Base-by-base conservation (phyloP, 2,113 vertebrate genomes). In the Syrmaticus mikado region DNA sequence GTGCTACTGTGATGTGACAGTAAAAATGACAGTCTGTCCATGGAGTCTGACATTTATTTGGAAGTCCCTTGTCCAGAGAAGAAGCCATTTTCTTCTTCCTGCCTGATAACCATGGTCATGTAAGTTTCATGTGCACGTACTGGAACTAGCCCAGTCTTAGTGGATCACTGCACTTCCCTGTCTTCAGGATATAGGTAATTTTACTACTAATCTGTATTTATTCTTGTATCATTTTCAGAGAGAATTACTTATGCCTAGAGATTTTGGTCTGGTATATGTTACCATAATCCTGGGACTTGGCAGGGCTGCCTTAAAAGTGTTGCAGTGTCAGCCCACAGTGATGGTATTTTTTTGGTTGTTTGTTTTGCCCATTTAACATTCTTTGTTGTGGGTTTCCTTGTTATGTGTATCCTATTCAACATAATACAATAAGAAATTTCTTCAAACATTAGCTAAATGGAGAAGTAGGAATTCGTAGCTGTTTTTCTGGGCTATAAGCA, bases 381-480 rank as follows among this genome's bases (percentile, higher is more conserved):
- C 24, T 28, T 20, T 34, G 24, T 17, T 36, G 34, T 64, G n/a
- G 36, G 38, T 18, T 40, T 21, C 28, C 27, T 32, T 21, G 45
- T 46, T 46, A 10, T n/a, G n/a, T n/a, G n/a, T n/a, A n/a, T n/a
- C n/a, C n/a, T n/a, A n/a, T n/a, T n/a, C n/a, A n/a, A n/a, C n/a
- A n/a, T n/a, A n/a, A n/a, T n/a, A n/a, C n/a, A n/a, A n/a, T 57
- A 27, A 68, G 67, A 75, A 60, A 18, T 75, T 90, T 61, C 60
- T 32, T 60, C 46, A 76, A 84, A 41, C 48, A 70, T 87, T 41
- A 43, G 43, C n/a, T 22, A 94, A 76, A 60, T 88, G 78, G 48
- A 93, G 20, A 34, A 48, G 17, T 58, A 21, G 40, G 27, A 21
- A n/a, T 72, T 50, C 16, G 53, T 20, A 72, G 41, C 64, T 86